Base-by-base conservation (phyloP, 2,888 invertebrate species). In the Nemapogon koenigi region DNA sequence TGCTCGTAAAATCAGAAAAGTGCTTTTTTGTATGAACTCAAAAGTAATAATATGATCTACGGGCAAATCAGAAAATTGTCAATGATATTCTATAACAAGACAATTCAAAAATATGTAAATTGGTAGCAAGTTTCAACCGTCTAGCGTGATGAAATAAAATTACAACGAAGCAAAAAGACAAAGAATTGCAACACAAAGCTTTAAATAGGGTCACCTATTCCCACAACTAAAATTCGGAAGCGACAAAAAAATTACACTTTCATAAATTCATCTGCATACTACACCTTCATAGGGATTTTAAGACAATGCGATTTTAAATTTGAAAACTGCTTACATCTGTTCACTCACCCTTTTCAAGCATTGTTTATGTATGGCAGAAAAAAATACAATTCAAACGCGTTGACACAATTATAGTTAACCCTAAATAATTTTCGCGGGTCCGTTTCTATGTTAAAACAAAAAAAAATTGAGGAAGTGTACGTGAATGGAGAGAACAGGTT, bases 131-230 rank as follows among this genome's bases (percentile, higher is more conserved):
- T n/a, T n/a, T n/a, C n/a, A n/a, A n/a, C n/a, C n/a, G n/a, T n/a
- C n/a, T n/a, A n/a, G n/a, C n/a, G n/a, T n/a, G n/a, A n/a, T n/a
- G n/a, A n/a, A n/a, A n/a, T n/a, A n/a, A n/a, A n/a, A n/a, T n/a
- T n/a, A n/a, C n/a, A n/a, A n/a, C n/a, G n/a, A n/a, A n/a, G n/a
- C n/a, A n/a, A n/a, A n/a, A n/a, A n/a, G n/a, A n/a, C n/a, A n/a
- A n/a, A n/a, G n/a, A n/a, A n/a, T n/a, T n/a, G n/a, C n/a, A n/a
- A n/a, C n/a, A n/a, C n/a, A n/a, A n/a, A n/a, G n/a, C n/a, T n/a
- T n/a, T n/a, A n/a, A n/a, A n/a, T n/a, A n/a, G 71, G 73, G 72
- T 70, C 71, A 72, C 49, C 54, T 43, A 54, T 75, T 75, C 75
- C 64, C 76, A 69, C 53, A 60, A 41, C 46, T 52, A 44, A 53